Percentiles rank a stretch among this genome's conserved stretches.
Evolutionary conservation across 2,888 invertebrate genomes (phyloP).

Genomic region (Bellardia pandia): DNA sequence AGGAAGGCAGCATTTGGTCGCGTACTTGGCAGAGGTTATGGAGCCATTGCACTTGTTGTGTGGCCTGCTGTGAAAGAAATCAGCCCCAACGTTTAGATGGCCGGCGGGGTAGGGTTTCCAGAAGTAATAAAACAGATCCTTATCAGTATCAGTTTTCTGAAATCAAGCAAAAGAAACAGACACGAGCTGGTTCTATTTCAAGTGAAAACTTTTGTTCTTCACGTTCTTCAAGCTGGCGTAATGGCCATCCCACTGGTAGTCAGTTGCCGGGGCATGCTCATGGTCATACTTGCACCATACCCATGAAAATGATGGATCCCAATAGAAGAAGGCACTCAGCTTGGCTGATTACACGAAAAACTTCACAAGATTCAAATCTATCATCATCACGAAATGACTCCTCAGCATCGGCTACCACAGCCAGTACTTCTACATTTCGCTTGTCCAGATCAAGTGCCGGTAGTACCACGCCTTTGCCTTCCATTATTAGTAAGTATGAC

Average conservation of each 20-base stretch:
- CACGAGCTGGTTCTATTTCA: conserved; percentile 92
- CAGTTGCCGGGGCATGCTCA: conserved; percentile 76
- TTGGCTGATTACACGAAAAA: conserved; percentile 95
- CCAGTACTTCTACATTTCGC: conserved; percentile 95
- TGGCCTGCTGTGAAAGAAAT: conserved; percentile 69
- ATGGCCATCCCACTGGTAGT: conserved; percentile 85
- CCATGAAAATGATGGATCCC: conserved; percentile 88
- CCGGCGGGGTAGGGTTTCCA: conserved; percentile 77
- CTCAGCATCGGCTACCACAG: conserved; percentile 95
- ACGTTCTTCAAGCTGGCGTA: conserved; percentile 94
- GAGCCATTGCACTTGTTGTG: conserved; percentile 75
- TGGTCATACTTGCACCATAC: conserved; percentile 88
- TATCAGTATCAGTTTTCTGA: conserved; percentile 91
- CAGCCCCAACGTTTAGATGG: conserved; percentile 74
- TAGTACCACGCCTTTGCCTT: conserved; percentile 85
- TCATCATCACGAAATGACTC: conserved; percentile 96
- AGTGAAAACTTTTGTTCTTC: conserved; percentile 96
- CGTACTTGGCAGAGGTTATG: conserved; percentile 84
- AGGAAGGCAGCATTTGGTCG: conserved; percentile 78
- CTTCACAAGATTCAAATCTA: conserved; percentile 95
- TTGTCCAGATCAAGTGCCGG: conserved; percentile 92
- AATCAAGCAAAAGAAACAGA: conserved; percentile 89
- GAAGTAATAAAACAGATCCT: conserved; percentile 86
- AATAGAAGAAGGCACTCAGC: conserved; percentile 91
- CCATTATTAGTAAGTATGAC: conserved; percentile 81